Percentiles rank a stretch among this genome's conserved stretches.
Conservation (phyloP, 1,140 invertebrate genomes). For the Papilio polyxenes region DNA sequence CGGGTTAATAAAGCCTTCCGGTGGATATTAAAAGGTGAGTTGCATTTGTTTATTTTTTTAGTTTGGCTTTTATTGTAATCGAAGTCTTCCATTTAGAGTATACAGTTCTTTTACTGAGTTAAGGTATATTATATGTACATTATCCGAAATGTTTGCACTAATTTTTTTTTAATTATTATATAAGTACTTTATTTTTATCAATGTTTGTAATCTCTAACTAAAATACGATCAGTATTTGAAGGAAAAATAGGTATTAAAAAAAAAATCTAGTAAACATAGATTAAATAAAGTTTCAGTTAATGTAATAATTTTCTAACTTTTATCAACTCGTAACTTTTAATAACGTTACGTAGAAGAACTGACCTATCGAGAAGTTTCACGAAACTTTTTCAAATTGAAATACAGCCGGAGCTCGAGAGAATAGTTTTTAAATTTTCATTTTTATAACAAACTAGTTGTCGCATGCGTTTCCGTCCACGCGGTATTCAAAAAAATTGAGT, state of each 20-base stretch:
- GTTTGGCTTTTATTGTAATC: conserved; percentile 8
- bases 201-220: too few relatives aligned
- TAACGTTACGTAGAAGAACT: conserved; percentile 20
- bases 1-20: conserved; percentile 45
- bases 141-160: not conserved
- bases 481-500: too few relatives aligned
- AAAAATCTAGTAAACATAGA: not conserved
- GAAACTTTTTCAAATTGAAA: conserved; percentile 9
- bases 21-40: conserved; percentile 50
- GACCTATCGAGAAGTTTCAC: conserved; percentile 22
- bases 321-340: conserved; percentile 21
- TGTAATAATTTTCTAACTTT: not conserved
- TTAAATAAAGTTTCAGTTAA: conserved; percentile 4
- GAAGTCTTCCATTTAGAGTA: not conserved
- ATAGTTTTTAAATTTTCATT: not conserved
- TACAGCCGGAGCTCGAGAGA: not conserved
- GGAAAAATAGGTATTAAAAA: not conserved
- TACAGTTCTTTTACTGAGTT: not conserved
- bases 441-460: not conserved
- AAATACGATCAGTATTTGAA: too few relatives aligned
- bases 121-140: not conserved
- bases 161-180: too few relatives aligned
- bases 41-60: conserved; percentile 32
- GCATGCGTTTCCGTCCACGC: too few relatives aligned
- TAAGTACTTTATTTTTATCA: too few relatives aligned